Evolutionary conservation across 2,797 vertebrate genomes (phyloP).

Genomic region (Xerus rutilus): DNA sequence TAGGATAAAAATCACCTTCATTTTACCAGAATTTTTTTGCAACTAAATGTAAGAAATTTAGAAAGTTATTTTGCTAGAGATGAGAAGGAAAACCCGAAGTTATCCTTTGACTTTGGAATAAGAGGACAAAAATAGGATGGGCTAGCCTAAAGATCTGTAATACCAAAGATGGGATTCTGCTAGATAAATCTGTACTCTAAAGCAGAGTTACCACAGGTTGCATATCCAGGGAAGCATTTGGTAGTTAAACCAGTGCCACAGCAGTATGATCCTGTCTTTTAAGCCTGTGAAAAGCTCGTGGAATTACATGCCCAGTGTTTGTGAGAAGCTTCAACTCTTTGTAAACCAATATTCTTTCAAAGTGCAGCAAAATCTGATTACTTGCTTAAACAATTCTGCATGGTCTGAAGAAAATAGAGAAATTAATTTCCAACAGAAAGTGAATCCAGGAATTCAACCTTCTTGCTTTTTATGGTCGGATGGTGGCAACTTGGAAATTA

Average conservation of each 20-base stretch:
- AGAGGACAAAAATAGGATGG: neutral
- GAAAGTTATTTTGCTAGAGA: neutral
- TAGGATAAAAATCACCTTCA: neutral
- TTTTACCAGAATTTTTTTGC: neutral
- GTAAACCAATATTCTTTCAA: constrained; percentile 24
- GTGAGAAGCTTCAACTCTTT: constrained; percentile 38
- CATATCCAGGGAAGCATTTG: neutral
- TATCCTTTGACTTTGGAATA: constrained; percentile 21
- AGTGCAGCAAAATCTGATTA: neutral
- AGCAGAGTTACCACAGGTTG: neutral
- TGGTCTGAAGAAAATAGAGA: neutral
- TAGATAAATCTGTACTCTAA: neutral
- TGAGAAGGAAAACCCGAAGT: constrained; percentile 42
- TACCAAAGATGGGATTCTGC: neutral
- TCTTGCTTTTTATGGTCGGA: neutral
- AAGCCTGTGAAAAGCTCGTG: neutral
- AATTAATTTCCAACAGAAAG: neutral
- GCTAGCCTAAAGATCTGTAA: neutral
- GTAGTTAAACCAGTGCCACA: neutral
- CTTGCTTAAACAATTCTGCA: constrained; percentile 1
- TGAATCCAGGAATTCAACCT: neutral
- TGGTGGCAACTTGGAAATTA: constrained; percentile 25
- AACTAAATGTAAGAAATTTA: neutral
- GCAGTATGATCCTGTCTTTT: constrained; percentile 29
- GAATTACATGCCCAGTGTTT: neutral